Evolutionary conservation across 2,797 vertebrate species (phyloP).

Genomic region (Tragelaphus eurycerus): DNA sequence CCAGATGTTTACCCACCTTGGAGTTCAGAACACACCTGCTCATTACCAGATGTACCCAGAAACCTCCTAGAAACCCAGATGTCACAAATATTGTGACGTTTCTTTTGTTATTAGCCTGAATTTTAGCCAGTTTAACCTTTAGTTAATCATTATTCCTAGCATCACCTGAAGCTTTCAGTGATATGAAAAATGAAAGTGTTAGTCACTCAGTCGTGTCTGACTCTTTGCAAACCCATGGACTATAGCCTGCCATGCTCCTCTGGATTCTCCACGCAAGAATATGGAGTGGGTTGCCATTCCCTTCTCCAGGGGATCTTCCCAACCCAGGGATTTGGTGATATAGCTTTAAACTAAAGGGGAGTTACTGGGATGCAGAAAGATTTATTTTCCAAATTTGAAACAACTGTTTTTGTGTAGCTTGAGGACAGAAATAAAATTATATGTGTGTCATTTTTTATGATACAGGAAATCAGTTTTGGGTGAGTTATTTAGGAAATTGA

Average conservation of each 20-base stretch:
- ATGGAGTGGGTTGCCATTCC: background rate
- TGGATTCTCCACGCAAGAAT: background rate
- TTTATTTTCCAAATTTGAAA: background rate
- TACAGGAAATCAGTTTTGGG: background rate
- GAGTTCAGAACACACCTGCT: background rate
- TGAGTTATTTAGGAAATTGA: constrained; percentile 4
- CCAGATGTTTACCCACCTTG: background rate
- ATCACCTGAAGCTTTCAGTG: background rate
- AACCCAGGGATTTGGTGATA: background rate
- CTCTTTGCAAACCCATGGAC: background rate
- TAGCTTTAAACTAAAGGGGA: background rate
- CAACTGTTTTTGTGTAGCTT: background rate
- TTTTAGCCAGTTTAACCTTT: background rate
- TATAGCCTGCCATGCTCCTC: background rate
- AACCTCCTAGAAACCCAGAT: background rate
- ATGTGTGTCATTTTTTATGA: background rate
- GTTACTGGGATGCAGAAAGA: background rate
- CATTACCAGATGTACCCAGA: background rate
- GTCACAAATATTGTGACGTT: background rate
- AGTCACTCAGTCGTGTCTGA: background rate
- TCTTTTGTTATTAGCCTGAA: background rate
- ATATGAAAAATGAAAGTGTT: background rate
- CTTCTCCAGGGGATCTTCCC: background rate
- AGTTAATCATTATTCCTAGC: background rate
- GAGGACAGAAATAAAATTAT: background rate